phyloP scores from a whole-genome alignment of 2,888 invertebrate species.

The Eristalis arbustorum region DNA sequence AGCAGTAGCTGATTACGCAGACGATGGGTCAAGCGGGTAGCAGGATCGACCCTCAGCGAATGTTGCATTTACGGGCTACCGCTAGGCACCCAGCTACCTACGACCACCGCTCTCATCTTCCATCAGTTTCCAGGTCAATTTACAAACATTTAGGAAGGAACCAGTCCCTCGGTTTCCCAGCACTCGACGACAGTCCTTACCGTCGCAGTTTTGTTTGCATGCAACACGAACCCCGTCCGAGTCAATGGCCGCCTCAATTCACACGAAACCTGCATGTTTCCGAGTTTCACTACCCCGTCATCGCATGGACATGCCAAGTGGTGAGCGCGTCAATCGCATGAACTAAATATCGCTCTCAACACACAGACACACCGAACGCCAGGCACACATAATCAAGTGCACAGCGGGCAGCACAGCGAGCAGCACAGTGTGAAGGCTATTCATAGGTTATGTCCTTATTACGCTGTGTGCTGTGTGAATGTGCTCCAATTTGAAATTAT shows the following conservation, averaged over 20 bases:
- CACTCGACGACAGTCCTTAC: too few relatives aligned
- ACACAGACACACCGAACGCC: neutral
- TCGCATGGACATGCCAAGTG: neutral
- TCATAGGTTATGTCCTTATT: neutral
- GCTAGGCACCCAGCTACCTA: too few relatives aligned
- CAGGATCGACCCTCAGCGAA: too few relatives aligned
- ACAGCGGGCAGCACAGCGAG: neutral
- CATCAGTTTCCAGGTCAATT: too few relatives aligned
- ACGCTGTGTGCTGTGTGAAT: neutral
- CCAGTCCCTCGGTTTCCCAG: too few relatives aligned
- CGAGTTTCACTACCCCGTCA: neutral
- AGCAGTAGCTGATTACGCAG: too few relatives aligned
- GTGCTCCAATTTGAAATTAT: neutral
- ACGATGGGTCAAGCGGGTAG: too few relatives aligned
- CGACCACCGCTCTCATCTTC: too few relatives aligned
- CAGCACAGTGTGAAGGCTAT: neutral
- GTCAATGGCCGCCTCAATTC: neutral
- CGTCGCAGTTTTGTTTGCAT: too few relatives aligned
- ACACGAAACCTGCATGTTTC: neutral
- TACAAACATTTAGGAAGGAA: too few relatives aligned
- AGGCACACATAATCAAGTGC: neutral
- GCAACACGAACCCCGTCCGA: neutral
- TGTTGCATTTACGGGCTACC: too few relatives aligned
- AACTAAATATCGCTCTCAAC: neutral
- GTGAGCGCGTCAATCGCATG: neutral